These are phyloP conservation scores for Malaclemys terrapin DNA, from an alignment of 2,113 vertebrate species.

Conservation along the genomic window DNA sequence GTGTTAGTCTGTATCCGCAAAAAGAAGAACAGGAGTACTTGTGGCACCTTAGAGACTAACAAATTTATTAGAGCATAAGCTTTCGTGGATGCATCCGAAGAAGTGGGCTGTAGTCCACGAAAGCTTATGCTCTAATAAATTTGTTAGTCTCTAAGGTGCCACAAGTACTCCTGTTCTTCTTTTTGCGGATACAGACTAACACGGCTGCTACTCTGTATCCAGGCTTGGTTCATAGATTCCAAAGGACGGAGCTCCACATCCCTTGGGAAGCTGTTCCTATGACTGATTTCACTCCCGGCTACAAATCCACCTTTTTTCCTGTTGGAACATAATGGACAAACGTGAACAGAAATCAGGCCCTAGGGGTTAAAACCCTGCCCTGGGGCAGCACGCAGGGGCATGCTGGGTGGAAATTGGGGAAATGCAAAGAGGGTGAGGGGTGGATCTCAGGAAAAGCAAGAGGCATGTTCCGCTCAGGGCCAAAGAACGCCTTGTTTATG, in stretches of 20 bases:
- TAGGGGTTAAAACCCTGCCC: background rate
- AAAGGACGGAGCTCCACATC: no score
- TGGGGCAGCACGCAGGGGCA: background rate
- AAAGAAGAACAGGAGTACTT: no score
- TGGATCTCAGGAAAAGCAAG: background rate
- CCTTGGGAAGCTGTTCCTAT: background rate
- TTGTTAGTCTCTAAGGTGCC: no score
- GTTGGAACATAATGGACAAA: background rate
- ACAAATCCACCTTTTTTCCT: background rate
- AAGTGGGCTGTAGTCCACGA: no score
- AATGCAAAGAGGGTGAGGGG: background rate
- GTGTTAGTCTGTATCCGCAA: no score
- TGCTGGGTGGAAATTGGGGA: background rate
- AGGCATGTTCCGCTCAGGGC: background rate
- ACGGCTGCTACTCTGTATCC: no score
- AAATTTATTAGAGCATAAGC: no score
- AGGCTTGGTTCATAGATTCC: background rate
- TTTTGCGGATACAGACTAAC: no score
- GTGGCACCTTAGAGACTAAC: no score
- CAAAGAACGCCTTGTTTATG: background rate
- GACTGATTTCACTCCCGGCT: background rate
- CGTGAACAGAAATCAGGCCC: background rate
- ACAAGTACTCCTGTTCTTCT: no score
- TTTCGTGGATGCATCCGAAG: no score
- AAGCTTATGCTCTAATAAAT: no score